Conservation (phyloP, 2,797 vertebrate genomes). For the Silurus lanzhouensis region DNA sequence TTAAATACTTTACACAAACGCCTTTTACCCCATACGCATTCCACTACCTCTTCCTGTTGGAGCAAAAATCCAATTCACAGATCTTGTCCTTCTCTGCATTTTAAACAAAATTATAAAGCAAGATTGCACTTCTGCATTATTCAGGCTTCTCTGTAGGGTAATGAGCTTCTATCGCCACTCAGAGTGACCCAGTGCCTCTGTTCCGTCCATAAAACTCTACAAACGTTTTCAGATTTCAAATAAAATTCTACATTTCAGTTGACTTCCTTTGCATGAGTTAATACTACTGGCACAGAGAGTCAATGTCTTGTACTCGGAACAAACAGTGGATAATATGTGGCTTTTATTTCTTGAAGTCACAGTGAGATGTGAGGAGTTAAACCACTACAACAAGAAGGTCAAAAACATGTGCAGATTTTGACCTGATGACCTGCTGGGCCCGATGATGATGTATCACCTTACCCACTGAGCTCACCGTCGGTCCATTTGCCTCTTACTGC, state of each 20-base stretch:
- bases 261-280: neutral
- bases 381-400: constrained; percentile 33
- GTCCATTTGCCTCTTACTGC: constrained; percentile 25
- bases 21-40: neutral
- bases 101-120: neutral
- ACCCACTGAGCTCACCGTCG: constrained; percentile 14
- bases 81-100: neutral
- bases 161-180: neutral
- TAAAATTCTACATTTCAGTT: neutral
- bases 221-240: neutral
- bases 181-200: neutral
- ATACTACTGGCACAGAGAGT: neutral
- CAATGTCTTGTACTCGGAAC: neutral
- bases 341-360: neutral
- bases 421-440: constrained; percentile 36
- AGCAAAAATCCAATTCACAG: neutral
- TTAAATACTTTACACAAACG: no score
- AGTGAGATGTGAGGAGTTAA: neutral
- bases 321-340: neutral
- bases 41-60: neutral
- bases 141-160: neutral
- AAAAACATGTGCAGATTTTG: constrained; percentile 30
- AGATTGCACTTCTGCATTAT: neutral
- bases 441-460: constrained; percentile 39
- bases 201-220: neutral